phyloP scores from a whole-genome alignment of 1,140 invertebrate genomes.

The Musca domestica region DNA sequence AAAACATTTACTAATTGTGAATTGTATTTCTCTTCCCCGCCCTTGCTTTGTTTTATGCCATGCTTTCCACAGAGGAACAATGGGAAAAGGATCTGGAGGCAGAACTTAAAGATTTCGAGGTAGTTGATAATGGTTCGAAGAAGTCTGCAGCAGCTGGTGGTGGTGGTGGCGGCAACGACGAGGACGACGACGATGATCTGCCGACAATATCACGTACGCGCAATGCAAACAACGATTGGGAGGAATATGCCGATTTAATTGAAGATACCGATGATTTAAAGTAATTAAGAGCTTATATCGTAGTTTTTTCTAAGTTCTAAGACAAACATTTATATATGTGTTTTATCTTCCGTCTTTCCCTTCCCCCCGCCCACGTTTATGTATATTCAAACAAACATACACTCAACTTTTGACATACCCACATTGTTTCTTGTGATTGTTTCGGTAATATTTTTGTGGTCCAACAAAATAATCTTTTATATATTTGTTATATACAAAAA shows the following conservation, averaged over 20 bases:
- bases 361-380: neutral
- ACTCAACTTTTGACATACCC: neutral
- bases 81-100: constrained; percentile 91
- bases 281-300: constrained; percentile 56
- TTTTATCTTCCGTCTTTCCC: neutral
- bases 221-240: constrained; percentile 52
- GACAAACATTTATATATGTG: constrained; percentile 36
- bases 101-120: constrained; percentile 89
- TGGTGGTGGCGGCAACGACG: constrained; percentile 9
- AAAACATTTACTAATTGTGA: neutral
- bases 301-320: constrained; percentile 54
- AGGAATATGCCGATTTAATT: constrained; percentile 53
- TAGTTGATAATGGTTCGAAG: constrained; percentile 63
- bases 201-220: constrained; percentile 53
- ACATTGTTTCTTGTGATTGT: constrained; percentile 2
- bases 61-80: constrained; percentile 69
- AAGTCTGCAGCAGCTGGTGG: neutral
- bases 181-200: constrained; percentile 39
- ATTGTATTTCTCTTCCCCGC: too few relatives aligned
- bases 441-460: neutral
- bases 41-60: neutral
- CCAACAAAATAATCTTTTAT: neutral
- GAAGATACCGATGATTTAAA: constrained; percentile 55
- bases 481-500: neutral
- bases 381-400: neutral